Base-by-base conservation (phyloP, 2,797 vertebrate species). In the Poeciliopsis paucimaculata region DNA sequence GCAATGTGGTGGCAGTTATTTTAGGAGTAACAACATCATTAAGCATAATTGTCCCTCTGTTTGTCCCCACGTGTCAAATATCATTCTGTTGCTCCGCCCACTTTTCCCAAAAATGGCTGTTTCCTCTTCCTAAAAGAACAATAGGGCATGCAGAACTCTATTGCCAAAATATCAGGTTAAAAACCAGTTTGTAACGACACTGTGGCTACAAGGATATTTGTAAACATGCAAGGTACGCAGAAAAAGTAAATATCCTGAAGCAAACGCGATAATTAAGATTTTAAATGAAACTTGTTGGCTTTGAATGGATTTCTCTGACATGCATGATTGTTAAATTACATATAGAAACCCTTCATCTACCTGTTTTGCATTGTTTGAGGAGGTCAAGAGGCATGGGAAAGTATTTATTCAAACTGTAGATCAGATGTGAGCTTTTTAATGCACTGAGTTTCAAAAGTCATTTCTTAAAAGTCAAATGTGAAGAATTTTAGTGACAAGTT, bases 281-380 rank as follows among this genome's bases (percentile, higher is more conserved):
- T 51, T 28, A 51, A 39, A 46, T 62, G 10, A 76, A 76, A 8
- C 60, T 16, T 23, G 60, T 49, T 49, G 31, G 5, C 46, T 31
- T 34, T 64, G 18, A 7, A 3, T 47, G 43, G 18, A 64, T 34
- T 46, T 71, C 68, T 46, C 43, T 71, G 68, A 71, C 41, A 15
- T 43, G 26, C 8, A n/a, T 71, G 68, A 46, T 45, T 71, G 43
- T 71, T 45, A 45, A 71, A 71, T 71, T 71, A 28, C 68, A 45
- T 18, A 46, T 13, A 28, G 12, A 43, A 53, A 71, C 41, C 68
- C 66, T 70, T 9, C 66, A 45, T 39, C 41, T 45, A 43, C 41
- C 43, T 71, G 12, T n/a, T 43, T n/a, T 71, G 68, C 13, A 31
- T 46, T 71, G 68, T 15, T 28, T 26, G 26, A 46, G 6, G 6